Percentiles rank a stretch among this genome's conserved stretches.
Evolutionary conservation across 2,888 invertebrate genomes (phyloP).

Genomic region (Megastigmus dorsalis): DNA sequence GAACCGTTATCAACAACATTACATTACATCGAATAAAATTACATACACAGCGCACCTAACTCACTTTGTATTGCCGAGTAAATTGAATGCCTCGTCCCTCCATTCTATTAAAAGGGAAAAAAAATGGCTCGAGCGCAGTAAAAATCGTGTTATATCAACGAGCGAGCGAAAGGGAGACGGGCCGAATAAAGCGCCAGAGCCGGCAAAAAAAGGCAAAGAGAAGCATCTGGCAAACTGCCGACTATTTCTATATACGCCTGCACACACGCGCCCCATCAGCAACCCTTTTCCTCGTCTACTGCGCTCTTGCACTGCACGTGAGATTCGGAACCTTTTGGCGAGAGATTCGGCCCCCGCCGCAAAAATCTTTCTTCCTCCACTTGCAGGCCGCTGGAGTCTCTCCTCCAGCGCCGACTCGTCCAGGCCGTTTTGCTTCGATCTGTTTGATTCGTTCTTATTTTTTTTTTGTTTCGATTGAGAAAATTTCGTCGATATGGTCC

Average conservation of each 20-base stretch:
- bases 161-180: conserved; percentile 17
- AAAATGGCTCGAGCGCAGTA: too few relatives aligned
- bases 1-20: too few relatives aligned
- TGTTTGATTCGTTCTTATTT: too few relatives aligned
- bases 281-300: conserved; percentile 45
- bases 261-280: conserved; percentile 52
- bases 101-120: too few relatives aligned
- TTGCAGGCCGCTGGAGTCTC: conserved; percentile 11
- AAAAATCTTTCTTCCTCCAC: conserved; percentile 44
- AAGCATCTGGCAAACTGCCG: conserved; percentile 67
- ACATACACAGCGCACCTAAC: too few relatives aligned
- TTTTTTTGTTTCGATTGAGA: too few relatives aligned
- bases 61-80: too few relatives aligned
- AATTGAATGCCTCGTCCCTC: too few relatives aligned
- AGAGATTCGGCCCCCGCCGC: conserved; percentile 7
- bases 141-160: conserved; percentile 15
- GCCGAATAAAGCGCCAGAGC: not conserved
- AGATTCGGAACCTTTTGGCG: conserved; percentile 18
- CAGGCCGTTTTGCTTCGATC: conserved; percentile 38
- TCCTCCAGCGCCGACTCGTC: not conserved
- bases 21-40: too few relatives aligned
- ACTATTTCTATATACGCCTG: conserved; percentile 61
- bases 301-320: not conserved
- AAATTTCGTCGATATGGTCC: too few relatives aligned
- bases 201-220: conserved; percentile 20